Conservation (phyloP, 2,797 vertebrate species). For the Lates japonicus region DNA sequence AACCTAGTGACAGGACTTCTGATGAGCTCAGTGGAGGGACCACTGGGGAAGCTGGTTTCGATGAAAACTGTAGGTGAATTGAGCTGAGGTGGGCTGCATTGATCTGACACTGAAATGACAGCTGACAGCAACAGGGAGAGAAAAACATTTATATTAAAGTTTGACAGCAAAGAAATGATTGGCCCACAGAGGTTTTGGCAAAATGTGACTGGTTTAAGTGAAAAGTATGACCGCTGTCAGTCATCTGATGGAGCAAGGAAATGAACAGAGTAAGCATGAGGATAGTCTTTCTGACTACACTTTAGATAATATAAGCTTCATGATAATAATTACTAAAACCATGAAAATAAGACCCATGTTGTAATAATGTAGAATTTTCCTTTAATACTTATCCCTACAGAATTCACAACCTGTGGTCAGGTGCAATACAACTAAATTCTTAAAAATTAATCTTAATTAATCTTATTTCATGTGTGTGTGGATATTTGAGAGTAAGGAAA, state of each 20-base stretch:
- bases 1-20: not conserved
- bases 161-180: slow-evolving; percentile 17
- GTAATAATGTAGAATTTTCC: not conserved
- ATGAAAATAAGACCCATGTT: not conserved
- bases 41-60: slow-evolving; percentile 11
- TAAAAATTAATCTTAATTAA: too few species aligned
- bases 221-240: not conserved
- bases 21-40: not conserved
- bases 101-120: slow-evolving; percentile 18
- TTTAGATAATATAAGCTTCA: not conserved
- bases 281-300: not conserved
- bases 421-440: not conserved
- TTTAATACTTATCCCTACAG: not conserved
- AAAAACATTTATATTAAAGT: slow-evolving; percentile 1
- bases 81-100: not conserved
- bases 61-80: not conserved
- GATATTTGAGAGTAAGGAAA: slow-evolving; percentile 16
- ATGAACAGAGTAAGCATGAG: not conserved
- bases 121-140: not conserved
- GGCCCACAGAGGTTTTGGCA: slow-evolving; percentile 7
- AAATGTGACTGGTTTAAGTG: not conserved
- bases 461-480: not conserved
- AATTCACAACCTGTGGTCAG: not conserved
- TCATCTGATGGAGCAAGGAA: not conserved
- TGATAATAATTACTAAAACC: not conserved